Base-by-base conservation (phyloP, 2,797 vertebrate species). In the Falco peregrinus region DNA sequence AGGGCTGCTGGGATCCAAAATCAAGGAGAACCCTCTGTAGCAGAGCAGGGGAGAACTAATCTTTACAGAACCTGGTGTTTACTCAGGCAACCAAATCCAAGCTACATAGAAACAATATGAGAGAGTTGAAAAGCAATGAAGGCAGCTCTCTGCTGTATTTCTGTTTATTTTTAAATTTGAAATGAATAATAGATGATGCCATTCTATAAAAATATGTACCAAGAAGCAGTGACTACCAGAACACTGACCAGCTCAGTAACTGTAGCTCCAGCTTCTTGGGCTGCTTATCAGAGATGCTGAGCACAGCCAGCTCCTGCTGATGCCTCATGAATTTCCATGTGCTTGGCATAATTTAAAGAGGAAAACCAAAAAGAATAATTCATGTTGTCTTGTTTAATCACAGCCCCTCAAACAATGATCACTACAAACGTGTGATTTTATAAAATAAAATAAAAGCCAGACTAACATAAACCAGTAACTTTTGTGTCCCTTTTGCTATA, bases 51-150 rank as follows among this genome's bases (percentile, higher is more conserved):
- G 95, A 94, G 59, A 85, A 85, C n/a, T 51, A 80, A 94, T 61
- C 48, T 84, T 93, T 97, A 83, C 16, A 83, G 39, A 93, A 61
- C 8, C 31, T 79, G 48, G 13, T 89, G 28, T 94, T 93, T 95
- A 68, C 78, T 96, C 51, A 39, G 69, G 43, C 3, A 11, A 51
- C 43, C 54, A 67, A 86, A 90, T 87, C 28, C 65, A 78, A 75
- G 45, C 68, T 93, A 77, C 31, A 57, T 3, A 67, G 45, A 59
- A 96, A 96, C 14, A 67, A 67, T 41, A 45, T 53, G 43, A 89
- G 89, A 89, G 61, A 94, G 92, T 13, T 1, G 2, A 89, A 89
- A 50, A 91, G 59, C 60, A 88, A 16, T 0, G 5, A 90, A 94
- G 35, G 16, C 28, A 45, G 33, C 17, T 88, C 7, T 86, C 65